Conservation (phyloP, 2,888 invertebrate species). For the Orthonevra nobilis region DNA sequence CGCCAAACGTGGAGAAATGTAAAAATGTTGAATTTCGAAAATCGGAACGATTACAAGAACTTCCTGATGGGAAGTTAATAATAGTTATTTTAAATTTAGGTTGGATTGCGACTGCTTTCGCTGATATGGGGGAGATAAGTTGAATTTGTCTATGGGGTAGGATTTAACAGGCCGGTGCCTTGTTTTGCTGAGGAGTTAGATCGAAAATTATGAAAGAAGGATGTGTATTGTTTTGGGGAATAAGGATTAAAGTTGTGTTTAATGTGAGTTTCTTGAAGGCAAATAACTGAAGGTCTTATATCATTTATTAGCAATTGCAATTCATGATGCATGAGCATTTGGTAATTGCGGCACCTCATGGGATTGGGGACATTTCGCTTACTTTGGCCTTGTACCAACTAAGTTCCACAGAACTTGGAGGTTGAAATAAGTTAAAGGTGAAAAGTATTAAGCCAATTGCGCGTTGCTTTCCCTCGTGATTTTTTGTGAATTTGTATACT, state of each 20-base stretch:
- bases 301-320: too few species aligned
- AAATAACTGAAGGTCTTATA: too few species aligned
- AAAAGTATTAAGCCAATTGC: too few species aligned
- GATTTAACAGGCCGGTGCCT: background rate
- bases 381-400: background rate
- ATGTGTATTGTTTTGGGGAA: background rate
- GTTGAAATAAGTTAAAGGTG: background rate
- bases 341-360: background rate
- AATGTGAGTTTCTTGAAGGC: too few species aligned
- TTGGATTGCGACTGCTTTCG: background rate
- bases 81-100: background rate
- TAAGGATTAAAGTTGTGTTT: background rate
- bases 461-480: background rate
- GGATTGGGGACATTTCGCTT: background rate
- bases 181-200: background rate
- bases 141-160: background rate
- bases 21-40: too few species aligned
- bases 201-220: background rate
- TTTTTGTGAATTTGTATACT: background rate
- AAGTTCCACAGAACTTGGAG: background rate
- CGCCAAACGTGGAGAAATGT: too few species aligned
- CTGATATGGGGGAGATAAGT: background rate
- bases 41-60: too few species aligned
- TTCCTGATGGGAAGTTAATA: too few species aligned
- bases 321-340: background rate